Base-by-base conservation (phyloP, 2,797 vertebrate genomes). In the Phoeniculus purpureus region DNA sequence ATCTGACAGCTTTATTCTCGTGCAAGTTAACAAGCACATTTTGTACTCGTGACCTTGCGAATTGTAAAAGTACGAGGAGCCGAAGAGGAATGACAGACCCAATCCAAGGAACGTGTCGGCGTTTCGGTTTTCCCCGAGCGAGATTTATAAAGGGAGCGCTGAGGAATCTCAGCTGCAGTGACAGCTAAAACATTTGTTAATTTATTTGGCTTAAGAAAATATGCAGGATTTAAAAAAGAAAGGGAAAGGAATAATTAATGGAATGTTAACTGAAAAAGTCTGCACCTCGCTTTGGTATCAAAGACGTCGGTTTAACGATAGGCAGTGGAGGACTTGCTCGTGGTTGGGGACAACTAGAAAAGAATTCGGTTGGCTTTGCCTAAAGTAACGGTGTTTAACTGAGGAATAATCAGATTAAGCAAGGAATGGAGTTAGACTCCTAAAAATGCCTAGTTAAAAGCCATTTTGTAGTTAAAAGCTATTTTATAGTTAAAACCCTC, bases 1-100 rank as follows among this genome's bases (percentile, higher is more conserved):
- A 92, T 93, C 94, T 96, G 96, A 96, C 96, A 97, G 95, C 92
- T 96, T 95, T 96, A 96, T 95, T 94, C 95, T 90, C 91, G 90
- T 90, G 85, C 60, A 92, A 95, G 93, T 95, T 97, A 97, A 93
- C 95, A 93, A 79, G 95, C 94, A 96, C 94, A 95, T 90, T 96
- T 95, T 94, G 90, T 94, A 88, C 94, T 89, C 74, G 0, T 87
- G 93, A 95, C 94, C 94, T 94, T 95, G 93, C 91, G 95, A 96
- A 93, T 96, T 96, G 94, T 81, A 84, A 68, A 90, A 96, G 89
- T 81, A 80, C 0, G 73, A 93, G 87, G 94, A 88, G 90, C 86
- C 93, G 2, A 90, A 92, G 89, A 90, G 94, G 87, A 94, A 95
- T 94, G 93, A 89, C 90, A 95, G 81, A 94, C 79, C 78, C 68